Conservation (phyloP, 2,888 invertebrate species). For the Tenthredo distinguenda region DNA sequence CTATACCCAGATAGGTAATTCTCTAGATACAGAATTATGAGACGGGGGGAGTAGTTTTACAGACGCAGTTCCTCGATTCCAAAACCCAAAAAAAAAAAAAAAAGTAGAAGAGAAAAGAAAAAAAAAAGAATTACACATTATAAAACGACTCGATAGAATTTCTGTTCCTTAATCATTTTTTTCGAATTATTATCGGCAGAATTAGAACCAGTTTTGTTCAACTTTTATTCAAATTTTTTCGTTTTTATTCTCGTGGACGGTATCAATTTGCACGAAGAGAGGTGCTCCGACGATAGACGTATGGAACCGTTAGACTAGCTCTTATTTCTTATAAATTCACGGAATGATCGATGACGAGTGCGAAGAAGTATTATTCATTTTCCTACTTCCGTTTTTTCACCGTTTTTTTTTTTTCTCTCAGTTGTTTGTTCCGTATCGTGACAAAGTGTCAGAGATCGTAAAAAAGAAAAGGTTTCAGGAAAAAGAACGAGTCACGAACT, state of each 20-base stretch:
- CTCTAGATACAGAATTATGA: not conserved
- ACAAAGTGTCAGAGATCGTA: not conserved
- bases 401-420: not conserved
- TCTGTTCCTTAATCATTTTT: too few species aligned
- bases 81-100: not conserved
- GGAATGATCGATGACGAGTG: slow-evolving; percentile 8
- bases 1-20: not conserved
- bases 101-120: not conserved
- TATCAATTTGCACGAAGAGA: too few species aligned
- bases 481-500: not conserved
- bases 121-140: not conserved
- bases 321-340: not conserved
- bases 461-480: not conserved
- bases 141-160: too few species aligned
- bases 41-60: not conserved
- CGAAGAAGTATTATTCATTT: not conserved
- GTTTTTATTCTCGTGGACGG: too few species aligned
- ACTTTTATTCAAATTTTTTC: too few species aligned
- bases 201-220: too few species aligned
- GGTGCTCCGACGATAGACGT: too few species aligned
- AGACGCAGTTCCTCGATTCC: not conserved
- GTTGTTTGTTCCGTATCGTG: not conserved
- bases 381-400: not conserved
- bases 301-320: not conserved
- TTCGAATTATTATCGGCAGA: too few species aligned